Evolutionary conservation across 2,797 vertebrate species (phyloP).

Genomic region (Eupleurogrammus muticus): DNA sequence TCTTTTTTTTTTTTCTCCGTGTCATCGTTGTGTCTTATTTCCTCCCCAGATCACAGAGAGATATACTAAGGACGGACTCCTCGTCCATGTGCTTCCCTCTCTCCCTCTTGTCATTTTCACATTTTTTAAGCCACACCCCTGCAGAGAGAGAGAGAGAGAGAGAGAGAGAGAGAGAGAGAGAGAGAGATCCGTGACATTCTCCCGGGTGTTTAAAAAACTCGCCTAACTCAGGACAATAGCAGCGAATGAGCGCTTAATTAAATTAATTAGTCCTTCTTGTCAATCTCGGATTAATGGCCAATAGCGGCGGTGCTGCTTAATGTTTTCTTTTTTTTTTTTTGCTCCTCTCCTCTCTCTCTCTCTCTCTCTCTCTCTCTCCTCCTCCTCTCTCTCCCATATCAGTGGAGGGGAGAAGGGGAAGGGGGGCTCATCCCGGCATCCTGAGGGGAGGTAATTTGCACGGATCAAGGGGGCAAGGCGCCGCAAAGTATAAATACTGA

Average conservation of each 20-base stretch:
- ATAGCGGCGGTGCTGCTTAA: conserved; percentile 81
- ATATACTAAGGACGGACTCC: conserved; percentile 73
- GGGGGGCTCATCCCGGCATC: conserved; percentile 89
- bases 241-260: conserved; percentile 92
- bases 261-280: conserved; percentile 96
- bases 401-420: conserved; percentile 80
- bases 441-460: conserved; percentile 96
- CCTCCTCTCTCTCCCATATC: conserved; percentile 63
- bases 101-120: conserved; percentile 80
- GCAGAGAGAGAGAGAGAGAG: conserved; percentile 59
- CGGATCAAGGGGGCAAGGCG: conserved; percentile 95
- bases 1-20: conserved; percentile 27
- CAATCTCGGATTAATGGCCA: conserved; percentile 92
- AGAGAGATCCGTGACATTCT: conserved; percentile 81
- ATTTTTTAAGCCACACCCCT: conserved; percentile 71
- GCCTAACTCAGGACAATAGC: conserved; percentile 89
- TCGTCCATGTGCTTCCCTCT: conserved; percentile 75
- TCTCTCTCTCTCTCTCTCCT: conserved; percentile 31
- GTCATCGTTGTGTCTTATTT: conserved; percentile 67
- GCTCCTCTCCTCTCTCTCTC: conserved; percentile 31
- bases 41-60: conserved; percentile 77
- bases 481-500: conserved; percentile 99
- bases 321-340: conserved; percentile 44
- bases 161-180: conserved; percentile 52
- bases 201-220: conserved; percentile 87